These are phyloP conservation scores for Sitta carolinensis DNA, from an alignment of 2,797 vertebrate species.

Conservation along the genomic window DNA sequence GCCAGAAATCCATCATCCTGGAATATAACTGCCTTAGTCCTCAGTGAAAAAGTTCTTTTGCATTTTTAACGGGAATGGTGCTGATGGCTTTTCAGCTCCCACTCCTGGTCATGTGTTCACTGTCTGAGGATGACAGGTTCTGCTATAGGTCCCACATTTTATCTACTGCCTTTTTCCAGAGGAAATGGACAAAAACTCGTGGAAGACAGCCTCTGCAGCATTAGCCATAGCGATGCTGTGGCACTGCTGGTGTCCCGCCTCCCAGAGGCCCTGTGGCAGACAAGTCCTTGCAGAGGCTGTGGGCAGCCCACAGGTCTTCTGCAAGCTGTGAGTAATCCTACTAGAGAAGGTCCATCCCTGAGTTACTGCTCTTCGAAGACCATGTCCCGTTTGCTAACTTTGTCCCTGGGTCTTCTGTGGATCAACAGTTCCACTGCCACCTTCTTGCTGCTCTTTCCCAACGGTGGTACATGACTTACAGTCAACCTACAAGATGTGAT, in stretches of 20 bases:
- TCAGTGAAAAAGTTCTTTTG: neutral
- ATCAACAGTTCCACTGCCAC: neutral
- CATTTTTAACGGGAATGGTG: neutral
- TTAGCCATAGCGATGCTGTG: neutral
- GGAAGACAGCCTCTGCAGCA: rapidly evolving
- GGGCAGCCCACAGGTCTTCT: neutral
- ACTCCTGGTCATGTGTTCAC: no score
- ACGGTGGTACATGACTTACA: neutral
- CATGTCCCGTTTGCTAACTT: neutral
- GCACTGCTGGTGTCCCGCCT: neutral
- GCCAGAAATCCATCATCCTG: neutral
- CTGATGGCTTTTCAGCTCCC: neutral
- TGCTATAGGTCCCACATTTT: neutral
- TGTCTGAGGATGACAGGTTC: neutral
- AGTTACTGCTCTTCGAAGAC: neutral
- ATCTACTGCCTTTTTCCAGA: neutral
- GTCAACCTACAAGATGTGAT: neutral
- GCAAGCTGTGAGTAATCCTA: neutral
- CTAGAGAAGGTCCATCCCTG: neutral
- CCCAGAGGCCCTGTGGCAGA: neutral
- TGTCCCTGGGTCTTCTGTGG: neutral
- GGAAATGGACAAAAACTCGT: neutral
- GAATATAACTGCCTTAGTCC: neutral
- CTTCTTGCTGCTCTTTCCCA: neutral
- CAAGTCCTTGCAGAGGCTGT: neutral